Percentiles rank a stretch among this genome's conserved stretches.
Conservation (phyloP, 2,113 vertebrate genomes). For the Abramis brama region DNA sequence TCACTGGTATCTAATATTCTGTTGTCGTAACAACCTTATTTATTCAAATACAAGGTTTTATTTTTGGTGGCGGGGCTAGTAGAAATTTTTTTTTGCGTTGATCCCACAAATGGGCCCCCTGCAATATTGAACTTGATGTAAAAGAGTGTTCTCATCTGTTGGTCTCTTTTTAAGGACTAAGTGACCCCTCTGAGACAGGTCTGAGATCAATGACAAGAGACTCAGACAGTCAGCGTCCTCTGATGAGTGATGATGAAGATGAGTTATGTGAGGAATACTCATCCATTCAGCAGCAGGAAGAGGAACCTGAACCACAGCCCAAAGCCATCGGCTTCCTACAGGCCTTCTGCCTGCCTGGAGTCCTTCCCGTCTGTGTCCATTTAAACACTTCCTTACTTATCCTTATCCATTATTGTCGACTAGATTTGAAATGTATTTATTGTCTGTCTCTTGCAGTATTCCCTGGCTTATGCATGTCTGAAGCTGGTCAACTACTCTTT, state of each 20-base stretch:
- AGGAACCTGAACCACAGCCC: constrained; percentile 58
- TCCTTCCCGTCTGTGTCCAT: constrained; percentile 83
- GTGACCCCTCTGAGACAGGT: constrained; percentile 60
- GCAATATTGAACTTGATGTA: too few species aligned
- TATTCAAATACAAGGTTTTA: too few species aligned
- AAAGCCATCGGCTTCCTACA: constrained; percentile 84
- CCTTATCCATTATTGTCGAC: not conserved
- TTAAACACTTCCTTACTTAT: not conserved
- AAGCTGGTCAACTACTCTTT: constrained; percentile 98
- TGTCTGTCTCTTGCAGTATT: constrained; percentile 79
- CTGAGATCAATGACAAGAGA: constrained; percentile 77
- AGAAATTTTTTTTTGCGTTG: too few species aligned
- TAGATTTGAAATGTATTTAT: not conserved
- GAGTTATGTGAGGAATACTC: constrained; percentile 75
- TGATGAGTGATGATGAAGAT: constrained; percentile 82
- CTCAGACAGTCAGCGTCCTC: constrained; percentile 84
- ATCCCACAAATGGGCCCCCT: too few species aligned
- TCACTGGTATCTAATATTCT: too few species aligned
- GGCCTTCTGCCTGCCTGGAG: constrained; percentile 92
- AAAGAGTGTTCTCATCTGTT: constrained; percentile 51
- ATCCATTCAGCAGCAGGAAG: constrained; percentile 73
- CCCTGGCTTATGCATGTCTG: constrained; percentile 91
- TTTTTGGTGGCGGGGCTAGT: too few species aligned
- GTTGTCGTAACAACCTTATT: too few species aligned
- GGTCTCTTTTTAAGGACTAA: constrained; percentile 65